A percentile compares a stretch with the other conserved stretches of the same genome.
These are phyloP conservation scores for Meriones unguiculatus DNA, from an alignment of 2,113 vertebrate genomes.

Conservation along the genomic window DNA sequence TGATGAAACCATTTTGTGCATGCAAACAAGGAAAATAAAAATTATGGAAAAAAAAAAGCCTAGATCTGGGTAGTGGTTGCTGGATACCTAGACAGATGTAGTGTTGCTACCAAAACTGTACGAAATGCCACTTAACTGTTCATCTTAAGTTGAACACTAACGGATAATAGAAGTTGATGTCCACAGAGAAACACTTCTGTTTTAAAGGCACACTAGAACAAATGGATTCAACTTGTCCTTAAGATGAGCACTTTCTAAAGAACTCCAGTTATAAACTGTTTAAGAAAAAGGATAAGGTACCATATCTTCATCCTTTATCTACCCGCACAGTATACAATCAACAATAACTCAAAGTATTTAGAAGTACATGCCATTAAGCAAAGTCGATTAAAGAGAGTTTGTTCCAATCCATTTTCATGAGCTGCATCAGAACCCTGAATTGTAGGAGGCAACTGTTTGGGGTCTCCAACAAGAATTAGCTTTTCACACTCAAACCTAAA, in stretches of 20 bases:
- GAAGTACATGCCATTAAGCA: slow-evolving; percentile 87
- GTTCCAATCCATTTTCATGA: slow-evolving; percentile 88
- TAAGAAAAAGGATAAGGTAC: not conserved
- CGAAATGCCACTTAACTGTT: not conserved
- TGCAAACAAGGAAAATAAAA: not conserved
- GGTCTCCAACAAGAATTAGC: slow-evolving; percentile 90
- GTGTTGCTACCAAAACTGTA: not conserved
- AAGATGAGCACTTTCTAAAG: not conserved
- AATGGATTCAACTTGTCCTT: not conserved
- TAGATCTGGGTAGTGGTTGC: not conserved
- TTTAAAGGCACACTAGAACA: slow-evolving; percentile 9
- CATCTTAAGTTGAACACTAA: not conserved
- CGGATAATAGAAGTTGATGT: not conserved
- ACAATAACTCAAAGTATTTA: not conserved
- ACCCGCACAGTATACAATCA: not conserved
- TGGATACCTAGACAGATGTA: not conserved
- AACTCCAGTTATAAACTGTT: not conserved
- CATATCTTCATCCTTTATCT: not conserved
- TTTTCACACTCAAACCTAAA: slow-evolving; percentile 91
- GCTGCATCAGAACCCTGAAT: slow-evolving; percentile 89
- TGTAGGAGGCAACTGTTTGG: slow-evolving; percentile 89
- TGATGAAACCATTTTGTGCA: not conserved
- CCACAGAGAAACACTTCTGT: not conserved
- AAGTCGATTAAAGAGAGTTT: slow-evolving; percentile 90
- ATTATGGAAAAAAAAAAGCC: not conserved